Conservation (phyloP, 2,113 vertebrate species). For the Phyllostomus hastatus region DNA sequence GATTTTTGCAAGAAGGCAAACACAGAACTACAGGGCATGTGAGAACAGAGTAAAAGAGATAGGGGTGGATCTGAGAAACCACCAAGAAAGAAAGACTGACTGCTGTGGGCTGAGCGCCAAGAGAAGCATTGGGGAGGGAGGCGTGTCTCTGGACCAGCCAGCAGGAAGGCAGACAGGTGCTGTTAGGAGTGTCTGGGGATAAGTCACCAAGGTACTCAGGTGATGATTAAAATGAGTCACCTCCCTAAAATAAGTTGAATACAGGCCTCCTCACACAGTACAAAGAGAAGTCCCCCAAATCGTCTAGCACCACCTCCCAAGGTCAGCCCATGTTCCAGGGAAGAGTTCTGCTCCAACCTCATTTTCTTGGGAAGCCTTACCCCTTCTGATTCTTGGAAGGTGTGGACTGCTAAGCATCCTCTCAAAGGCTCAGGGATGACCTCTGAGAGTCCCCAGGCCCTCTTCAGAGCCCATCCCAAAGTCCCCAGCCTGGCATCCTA, state of each 20-base stretch:
- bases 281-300: not conserved
- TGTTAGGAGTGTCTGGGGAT: not conserved
- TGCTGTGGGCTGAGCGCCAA: not conserved
- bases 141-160: too few species aligned
- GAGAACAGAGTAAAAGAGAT: not conserved
- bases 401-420: not conserved
- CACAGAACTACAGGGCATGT: not conserved
- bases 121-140: not conserved
- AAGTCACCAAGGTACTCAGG: not conserved
- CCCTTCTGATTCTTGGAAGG: not conserved
- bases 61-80: not conserved
- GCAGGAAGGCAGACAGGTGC: not conserved
- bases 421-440: not conserved
- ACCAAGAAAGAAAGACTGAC: not conserved
- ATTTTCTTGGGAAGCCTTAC: not conserved
- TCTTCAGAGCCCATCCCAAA: not conserved
- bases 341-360: not conserved
- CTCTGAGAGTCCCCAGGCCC: not conserved
- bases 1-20: slow-evolving; percentile 19
- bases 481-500: not conserved
- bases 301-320: not conserved
- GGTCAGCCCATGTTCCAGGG: not conserved
- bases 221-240: not conserved
- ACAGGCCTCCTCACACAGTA: not conserved
- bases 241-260: not conserved